Percentiles rank a stretch among this genome's conserved stretches.
phyloP scores from a whole-genome alignment of 2,888 invertebrate genomes.

The Steinernema carpocapsae region DNA sequence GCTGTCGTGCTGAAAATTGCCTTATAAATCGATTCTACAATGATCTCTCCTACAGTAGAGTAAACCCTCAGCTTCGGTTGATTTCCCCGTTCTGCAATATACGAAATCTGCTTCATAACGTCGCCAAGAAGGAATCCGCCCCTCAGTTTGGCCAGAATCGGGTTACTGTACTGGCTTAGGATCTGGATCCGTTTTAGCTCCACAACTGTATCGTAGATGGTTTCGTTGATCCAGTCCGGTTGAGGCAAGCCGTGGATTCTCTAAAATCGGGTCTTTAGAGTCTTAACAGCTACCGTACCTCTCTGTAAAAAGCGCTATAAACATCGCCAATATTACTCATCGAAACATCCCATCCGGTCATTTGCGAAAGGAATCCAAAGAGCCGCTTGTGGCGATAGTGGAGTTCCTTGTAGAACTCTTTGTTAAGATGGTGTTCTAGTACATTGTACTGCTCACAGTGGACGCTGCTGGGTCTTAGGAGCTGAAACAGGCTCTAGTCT shows the following conservation, averaged over 20 bases:
- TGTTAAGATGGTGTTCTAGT: not conserved
- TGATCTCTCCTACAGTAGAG: constrained; percentile 45
- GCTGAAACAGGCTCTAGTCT: constrained; percentile 31
- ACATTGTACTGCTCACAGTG: constrained; percentile 46
- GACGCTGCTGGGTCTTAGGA: constrained; percentile 42
- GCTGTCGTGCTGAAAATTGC: constrained; percentile 43
- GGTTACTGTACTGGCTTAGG: constrained; percentile 41
- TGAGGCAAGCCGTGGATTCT: constrained; percentile 46
- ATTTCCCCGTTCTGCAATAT: constrained; percentile 36
- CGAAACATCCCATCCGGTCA: constrained; percentile 48
- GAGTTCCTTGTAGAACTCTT: constrained; percentile 23
- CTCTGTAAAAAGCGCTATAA: constrained; percentile 50
- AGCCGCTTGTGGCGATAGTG: constrained; percentile 18
- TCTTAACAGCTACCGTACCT: constrained; percentile 35
- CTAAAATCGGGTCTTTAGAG: constrained; percentile 20
- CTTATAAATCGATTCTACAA: not conserved
- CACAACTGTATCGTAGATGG: constrained; percentile 28
- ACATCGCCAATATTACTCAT: constrained; percentile 49
- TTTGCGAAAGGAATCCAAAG: constrained; percentile 44
- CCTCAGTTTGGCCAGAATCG: constrained; percentile 37
- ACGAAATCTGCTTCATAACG: constrained; percentile 33
- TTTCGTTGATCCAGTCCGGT: constrained; percentile 47
- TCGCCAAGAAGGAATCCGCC: constrained; percentile 44
- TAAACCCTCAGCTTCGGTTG: constrained; percentile 41
- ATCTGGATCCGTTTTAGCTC: constrained; percentile 38